phyloP scores from a whole-genome alignment of 2,797 vertebrate species.

The Gallirallus australis region DNA sequence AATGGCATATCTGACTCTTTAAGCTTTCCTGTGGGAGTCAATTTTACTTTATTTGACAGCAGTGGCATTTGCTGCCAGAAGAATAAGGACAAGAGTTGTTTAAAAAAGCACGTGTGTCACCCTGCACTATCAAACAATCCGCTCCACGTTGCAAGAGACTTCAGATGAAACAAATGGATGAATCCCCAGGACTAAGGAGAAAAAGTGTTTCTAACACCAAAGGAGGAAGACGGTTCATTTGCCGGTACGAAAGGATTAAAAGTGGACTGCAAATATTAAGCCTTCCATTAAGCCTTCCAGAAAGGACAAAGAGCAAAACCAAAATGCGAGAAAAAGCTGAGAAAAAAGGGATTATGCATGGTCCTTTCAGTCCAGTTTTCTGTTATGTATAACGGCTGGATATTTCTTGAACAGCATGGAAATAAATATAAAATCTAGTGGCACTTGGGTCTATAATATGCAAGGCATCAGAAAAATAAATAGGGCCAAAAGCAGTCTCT shows the following conservation, averaged over 20 bases:
- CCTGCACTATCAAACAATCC: slow-evolving; percentile 47
- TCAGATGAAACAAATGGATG: background rate
- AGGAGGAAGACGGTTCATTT: background rate
- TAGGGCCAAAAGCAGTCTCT: background rate
- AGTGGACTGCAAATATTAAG: background rate
- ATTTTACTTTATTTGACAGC: slow-evolving; percentile 62
- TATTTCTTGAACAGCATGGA: background rate
- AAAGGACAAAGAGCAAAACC: background rate
- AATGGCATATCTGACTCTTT: slow-evolving; percentile 54
- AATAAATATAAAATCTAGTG: background rate
- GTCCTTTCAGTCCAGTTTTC: background rate
- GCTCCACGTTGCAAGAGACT: slow-evolving; percentile 4
- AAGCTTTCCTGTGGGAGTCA: slow-evolving; percentile 59
- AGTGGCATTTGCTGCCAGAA: slow-evolving; percentile 45
- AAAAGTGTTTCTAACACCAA: background rate
- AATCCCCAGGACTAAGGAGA: slow-evolving; percentile 24
- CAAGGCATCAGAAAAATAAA: background rate
- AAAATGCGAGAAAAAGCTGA: background rate
- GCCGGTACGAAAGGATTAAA: background rate
- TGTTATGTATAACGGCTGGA: background rate
- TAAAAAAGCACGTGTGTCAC: slow-evolving; percentile 7
- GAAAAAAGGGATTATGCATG: background rate
- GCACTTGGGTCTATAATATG: background rate
- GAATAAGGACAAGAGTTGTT: slow-evolving; percentile 55
- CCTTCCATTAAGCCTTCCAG: background rate